phyloP scores from a whole-genome alignment of 2,797 vertebrate species.

The Amblyopsis hoosieri region DNA sequence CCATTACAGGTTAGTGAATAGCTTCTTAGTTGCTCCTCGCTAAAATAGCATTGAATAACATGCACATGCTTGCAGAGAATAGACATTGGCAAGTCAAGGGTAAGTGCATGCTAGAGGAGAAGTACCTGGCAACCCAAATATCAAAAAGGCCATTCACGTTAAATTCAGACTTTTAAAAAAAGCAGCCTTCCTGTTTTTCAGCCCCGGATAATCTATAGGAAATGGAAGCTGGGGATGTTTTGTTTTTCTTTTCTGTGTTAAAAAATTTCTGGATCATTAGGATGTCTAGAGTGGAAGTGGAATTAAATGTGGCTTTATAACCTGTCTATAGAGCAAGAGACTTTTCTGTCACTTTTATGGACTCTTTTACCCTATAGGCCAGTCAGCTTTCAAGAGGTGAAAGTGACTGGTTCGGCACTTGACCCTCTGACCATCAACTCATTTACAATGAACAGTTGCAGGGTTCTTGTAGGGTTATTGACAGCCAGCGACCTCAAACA shows the following conservation, averaged over 20 bases:
- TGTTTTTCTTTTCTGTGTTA: slow-evolving; percentile 13
- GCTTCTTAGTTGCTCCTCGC: slow-evolving; percentile 44
- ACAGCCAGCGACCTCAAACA: neutral
- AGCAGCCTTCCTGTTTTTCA: slow-evolving; percentile 56
- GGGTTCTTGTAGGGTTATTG: neutral
- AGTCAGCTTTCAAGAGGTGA: slow-evolving; percentile 26
- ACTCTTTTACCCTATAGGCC: slow-evolving; percentile 43
- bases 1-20: slow-evolving; percentile 54
- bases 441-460: slow-evolving; percentile 11
- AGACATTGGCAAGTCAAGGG: slow-evolving; percentile 24
- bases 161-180: slow-evolving; percentile 62
- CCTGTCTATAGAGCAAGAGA: slow-evolving; percentile 58
- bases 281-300: slow-evolving; percentile 57
- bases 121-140: slow-evolving; percentile 66
- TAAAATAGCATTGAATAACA: slow-evolving; percentile 39
- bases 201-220: slow-evolving; percentile 19
- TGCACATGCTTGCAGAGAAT: slow-evolving; percentile 29
- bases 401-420: slow-evolving; percentile 19
- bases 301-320: slow-evolving; percentile 64
- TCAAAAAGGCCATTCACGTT: slow-evolving; percentile 59
- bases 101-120: slow-evolving; percentile 53
- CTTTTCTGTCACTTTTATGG: slow-evolving; percentile 62
- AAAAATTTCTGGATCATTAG: slow-evolving; percentile 50
- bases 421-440: slow-evolving; percentile 17
- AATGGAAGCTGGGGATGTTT: slow-evolving; percentile 16